Percentiles rank a stretch among this genome's conserved stretches.
Conservation (phyloP, 2,888 invertebrate species). For the Caenorhabditis macrosperma region DNA sequence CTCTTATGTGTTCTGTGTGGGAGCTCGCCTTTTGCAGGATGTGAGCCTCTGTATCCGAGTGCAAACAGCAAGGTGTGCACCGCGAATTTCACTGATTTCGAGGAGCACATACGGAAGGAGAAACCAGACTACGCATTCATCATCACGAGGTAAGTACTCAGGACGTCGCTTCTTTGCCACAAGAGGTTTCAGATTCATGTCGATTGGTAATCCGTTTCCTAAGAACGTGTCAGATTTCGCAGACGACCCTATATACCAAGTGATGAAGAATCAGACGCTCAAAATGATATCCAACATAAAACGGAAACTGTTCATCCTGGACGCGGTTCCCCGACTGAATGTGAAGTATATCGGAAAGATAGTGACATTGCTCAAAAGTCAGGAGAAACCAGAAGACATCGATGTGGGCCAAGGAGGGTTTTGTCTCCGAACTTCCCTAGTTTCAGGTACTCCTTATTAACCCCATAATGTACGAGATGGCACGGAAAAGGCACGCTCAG, state of each 20-base stretch:
- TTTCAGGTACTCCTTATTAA: constrained; percentile 5
- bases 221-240: constrained; percentile 12
- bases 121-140: constrained; percentile 37
- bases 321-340: constrained; percentile 5
- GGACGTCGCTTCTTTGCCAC: too few species aligned
- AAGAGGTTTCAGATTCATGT: constrained; percentile 26
- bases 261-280: constrained; percentile 22
- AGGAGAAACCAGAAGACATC: constrained; percentile 12
- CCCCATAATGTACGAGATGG: constrained; percentile 20
- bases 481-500: constrained; percentile 19
- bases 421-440: neutral
- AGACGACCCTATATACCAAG: constrained; percentile 18
- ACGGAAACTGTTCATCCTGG: constrained; percentile 23
- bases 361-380: neutral
- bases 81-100: constrained; percentile 30
- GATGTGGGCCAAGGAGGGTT: constrained; percentile 11
- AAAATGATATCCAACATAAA: constrained; percentile 10
- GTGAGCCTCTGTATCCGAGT: constrained; percentile 23
- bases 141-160: constrained; percentile 7
- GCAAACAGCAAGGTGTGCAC: neutral
- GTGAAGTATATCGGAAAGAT: neutral
- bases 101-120: constrained; percentile 8
- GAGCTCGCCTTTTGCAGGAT: constrained; percentile 8
- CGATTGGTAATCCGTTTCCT: constrained; percentile 4
- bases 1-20: neutral